Evolutionary conservation across 92 coral and sea anemone genomes (phyloP).

Genomic region (Desmophyllum pertusum): DNA sequence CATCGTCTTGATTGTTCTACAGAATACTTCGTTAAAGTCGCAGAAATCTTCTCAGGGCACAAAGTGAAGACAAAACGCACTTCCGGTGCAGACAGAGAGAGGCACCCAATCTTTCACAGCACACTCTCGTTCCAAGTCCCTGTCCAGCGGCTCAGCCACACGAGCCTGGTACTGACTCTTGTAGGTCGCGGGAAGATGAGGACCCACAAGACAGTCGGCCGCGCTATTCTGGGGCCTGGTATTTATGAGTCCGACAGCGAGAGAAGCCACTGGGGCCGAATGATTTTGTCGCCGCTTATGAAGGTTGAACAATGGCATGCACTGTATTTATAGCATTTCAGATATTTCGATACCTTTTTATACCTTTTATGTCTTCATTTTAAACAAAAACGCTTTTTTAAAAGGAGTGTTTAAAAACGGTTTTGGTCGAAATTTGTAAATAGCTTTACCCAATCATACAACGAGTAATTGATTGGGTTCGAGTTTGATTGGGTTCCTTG

Average conservation of each 20-base stretch:
- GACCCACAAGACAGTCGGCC: conserved; percentile 69
- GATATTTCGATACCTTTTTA: background rate
- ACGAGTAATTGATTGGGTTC: too few species aligned
- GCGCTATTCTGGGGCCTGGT: conserved; percentile 70
- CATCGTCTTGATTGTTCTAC: background rate
- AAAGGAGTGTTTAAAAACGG: too few species aligned
- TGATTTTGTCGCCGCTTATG: conserved; percentile 56
- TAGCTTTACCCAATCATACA: background rate
- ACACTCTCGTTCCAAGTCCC: conserved; percentile 57
- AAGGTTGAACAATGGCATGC: conserved; percentile 71
- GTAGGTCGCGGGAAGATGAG: conserved; percentile 66
- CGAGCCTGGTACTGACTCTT: conserved; percentile 72
- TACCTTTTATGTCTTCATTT: background rate
- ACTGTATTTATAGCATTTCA: conserved; percentile 39
- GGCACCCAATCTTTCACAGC: conserved; percentile 55
- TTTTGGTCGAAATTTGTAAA: too few species aligned
- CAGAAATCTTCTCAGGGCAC: conserved; percentile 56
- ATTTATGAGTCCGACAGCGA: conserved; percentile 61
- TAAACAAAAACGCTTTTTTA: too few species aligned
- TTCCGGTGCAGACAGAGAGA: conserved; percentile 58
- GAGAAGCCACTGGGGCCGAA: conserved; percentile 84
- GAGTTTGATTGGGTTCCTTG: background rate
- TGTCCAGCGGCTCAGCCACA: conserved; percentile 58
- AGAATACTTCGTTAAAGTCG: conserved; percentile 78
- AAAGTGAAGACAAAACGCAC: conserved; percentile 70